Evolutionary conservation across 23 tunicate species (phyloP), one percentile per base, ranked within the genome.

Genomic region (Trididemnum miniatum): DNA sequence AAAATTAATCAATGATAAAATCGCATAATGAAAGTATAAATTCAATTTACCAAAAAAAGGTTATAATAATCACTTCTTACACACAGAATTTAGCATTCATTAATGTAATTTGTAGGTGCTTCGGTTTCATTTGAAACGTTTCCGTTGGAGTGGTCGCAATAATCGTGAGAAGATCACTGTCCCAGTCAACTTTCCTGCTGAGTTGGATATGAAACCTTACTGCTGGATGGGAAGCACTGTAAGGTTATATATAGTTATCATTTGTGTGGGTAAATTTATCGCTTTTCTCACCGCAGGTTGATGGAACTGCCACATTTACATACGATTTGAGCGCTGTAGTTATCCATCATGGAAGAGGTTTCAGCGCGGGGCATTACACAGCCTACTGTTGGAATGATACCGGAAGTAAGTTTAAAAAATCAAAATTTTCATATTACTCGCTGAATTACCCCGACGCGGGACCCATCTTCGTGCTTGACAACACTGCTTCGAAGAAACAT

Each of bases 271-370:
- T 15, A 44, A 44, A 44, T 44, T 44, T 44, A 7, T 44, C 9
- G 15, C 9, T 44, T 9, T 15, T 44, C 15, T 9, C 15, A 7
- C 15, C 12, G 9, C 15, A 44, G 54, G 54, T 44, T 44, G 54
- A 44, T 44, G 44, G 12, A 28, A 78, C 63, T 36, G 34, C 50
- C 49, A 71, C 52, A n/a, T 82, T 82, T 34, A 79, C 84, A 84
- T 96, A 96, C 78, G 97, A 86, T 78, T 82, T 96, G 0, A 84
- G 97, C 72, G 90, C 99, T 29, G 99, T 96, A 18, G 99, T 96
- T 0, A 93, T 96, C 0, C 99, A 96, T 60, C 99, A 96, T 59
- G 99, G 99, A 27, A 59, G 96, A 20, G 96, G 96, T 20, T 96
- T 96, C 62, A 85, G 94, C 35, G 82, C 91, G 7, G 99, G 99